Base-by-base conservation (phyloP, 2,888 invertebrate species). In the Galerucella calmariensis region DNA sequence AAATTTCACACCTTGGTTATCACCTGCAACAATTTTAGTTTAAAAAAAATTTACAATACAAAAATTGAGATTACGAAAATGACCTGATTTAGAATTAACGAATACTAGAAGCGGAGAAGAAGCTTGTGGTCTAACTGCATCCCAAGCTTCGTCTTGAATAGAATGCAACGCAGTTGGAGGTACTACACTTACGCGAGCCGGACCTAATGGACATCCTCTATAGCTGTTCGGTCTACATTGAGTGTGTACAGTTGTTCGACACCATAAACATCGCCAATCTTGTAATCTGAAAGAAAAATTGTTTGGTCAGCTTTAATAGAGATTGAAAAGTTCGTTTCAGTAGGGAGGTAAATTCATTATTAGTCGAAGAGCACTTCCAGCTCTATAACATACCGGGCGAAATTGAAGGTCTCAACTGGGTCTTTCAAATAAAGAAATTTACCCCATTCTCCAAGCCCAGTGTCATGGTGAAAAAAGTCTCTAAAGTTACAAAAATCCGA, bases 241-340 rank as follows among this genome's bases (percentile, higher is more conserved):
- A n/a, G 95, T 94, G 88, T 98, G 98, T 63, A 97, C 96, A 82
- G 95, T 95, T 41, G 93, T 92, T 75, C 96, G 92, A 86, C 98
- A 99, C 98, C 98, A 98, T 80, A 98, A 91, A 88, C 98, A 99
- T 80, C 97, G 91, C 94, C 96, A 98, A 89, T 98, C 98, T 90
- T 98, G 97, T 80, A 97, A 88, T 83, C 96, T 94, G 82, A 35
- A 83, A 81, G 59, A 69, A 72, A 79, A 69, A 63, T n/a, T 35
- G 27, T 5, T 27, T 27, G 27, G 5, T 5, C 27, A 27, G 27
- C 27, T 27, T 27, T 27, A 5, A 5, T 5, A 3, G 27, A 27
- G 2, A 27, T 27, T 27, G 27, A 27, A 27, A 4, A 27, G 27
- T 4, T 27, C 27, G 27, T 27, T 27, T 3, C 27, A 27, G 27